A percentile compares a stretch with the other conserved stretches of the same genome.
Conservation (phyloP, 53 echinoderm and acorn worm genomes). For the Stichopus horrens region DNA sequence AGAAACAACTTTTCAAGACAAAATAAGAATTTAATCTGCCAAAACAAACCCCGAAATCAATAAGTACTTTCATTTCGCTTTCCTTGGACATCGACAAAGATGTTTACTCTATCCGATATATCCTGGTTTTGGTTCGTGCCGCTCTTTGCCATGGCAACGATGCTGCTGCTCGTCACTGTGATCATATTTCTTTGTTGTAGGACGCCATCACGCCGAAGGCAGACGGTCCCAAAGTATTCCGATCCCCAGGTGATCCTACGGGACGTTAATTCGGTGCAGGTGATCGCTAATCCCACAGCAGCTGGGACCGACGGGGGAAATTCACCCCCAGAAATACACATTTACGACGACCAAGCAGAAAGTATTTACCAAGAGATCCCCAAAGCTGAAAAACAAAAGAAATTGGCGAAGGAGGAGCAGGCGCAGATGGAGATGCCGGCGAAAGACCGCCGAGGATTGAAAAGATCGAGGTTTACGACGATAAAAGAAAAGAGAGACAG, state of each 20-base stretch:
- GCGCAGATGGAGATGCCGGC: background rate
- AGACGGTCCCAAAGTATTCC: conserved; percentile 47
- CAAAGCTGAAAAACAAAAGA: background rate
- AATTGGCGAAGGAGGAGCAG: background rate
- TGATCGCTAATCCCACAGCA: conserved; percentile 70
- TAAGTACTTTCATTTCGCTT: too few species aligned
- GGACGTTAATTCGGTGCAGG: conserved; percentile 65
- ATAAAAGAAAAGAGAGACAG: background rate
- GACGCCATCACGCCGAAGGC: conserved; percentile 24
- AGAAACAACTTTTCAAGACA: too few species aligned
- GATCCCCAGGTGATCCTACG: conserved; percentile 67
- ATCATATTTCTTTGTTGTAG: conserved; percentile 59
- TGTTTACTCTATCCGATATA: conserved; percentile 48
- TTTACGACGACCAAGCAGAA: background rate
- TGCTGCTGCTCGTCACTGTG: conserved; percentile 50
- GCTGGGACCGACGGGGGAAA: background rate
- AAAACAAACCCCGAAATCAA: too few species aligned
- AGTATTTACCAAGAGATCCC: conserved; percentile 13
- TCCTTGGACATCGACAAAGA: background rate
- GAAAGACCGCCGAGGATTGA: background rate
- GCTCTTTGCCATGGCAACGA: conserved; percentile 52
- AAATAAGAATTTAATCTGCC: too few species aligned
- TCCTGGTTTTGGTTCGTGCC: conserved; percentile 69
- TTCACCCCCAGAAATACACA: background rate
- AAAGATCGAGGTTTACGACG: conserved; percentile 26